These are phyloP conservation scores for Labeo catla DNA, from an alignment of 2,113 vertebrate genomes.

Conservation along the genomic window DNA sequence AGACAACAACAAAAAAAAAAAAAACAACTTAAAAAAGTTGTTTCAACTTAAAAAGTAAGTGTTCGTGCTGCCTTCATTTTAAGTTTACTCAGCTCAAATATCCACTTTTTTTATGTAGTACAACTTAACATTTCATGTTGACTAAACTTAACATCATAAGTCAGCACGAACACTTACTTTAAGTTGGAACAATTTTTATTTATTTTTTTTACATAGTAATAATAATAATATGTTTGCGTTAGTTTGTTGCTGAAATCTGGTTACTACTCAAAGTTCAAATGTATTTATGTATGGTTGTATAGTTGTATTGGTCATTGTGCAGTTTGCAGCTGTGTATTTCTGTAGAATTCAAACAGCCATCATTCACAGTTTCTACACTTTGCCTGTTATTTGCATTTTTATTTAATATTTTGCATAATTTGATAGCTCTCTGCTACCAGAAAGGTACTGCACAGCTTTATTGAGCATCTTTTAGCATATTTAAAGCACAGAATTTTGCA, in stretches of 20 bases:
- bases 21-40: too few relatives aligned
- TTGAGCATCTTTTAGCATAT: background rate
- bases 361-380: background rate
- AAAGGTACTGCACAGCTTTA: background rate
- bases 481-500: background rate
- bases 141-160: too few relatives aligned
- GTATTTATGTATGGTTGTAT: background rate
- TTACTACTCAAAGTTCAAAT: background rate
- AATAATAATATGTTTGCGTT: background rate
- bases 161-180: too few relatives aligned
- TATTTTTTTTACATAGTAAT: too few relatives aligned
- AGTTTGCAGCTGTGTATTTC: background rate
- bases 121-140: too few relatives aligned
- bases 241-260: background rate
- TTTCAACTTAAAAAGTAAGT: too few relatives aligned
- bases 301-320: background rate
- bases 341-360: background rate
- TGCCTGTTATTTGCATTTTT: background rate
- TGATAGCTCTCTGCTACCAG: background rate
- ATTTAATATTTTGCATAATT: background rate
- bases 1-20: too few relatives aligned
- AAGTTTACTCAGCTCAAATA: too few relatives aligned
- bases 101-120: too few relatives aligned
- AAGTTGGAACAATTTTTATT: too few relatives aligned
- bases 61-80: too few relatives aligned